Base-by-base conservation (phyloP, 2,113 vertebrate species). In the Chaenogobius annularis region DNA sequence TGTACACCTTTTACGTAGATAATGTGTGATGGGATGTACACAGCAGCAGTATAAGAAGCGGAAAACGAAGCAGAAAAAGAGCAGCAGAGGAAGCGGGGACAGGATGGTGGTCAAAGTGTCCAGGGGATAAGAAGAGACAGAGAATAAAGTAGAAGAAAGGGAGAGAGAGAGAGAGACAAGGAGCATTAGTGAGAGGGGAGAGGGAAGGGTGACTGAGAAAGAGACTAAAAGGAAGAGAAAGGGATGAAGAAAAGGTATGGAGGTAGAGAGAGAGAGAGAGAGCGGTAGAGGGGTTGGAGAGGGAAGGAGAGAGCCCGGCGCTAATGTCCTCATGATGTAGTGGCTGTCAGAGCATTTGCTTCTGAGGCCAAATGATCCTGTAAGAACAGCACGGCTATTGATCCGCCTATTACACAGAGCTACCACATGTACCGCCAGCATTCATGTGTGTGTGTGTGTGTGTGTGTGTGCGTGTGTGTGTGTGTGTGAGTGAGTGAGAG, bases 291-390 rank as follows among this genome's bases (percentile, higher is more conserved):
- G 47, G 26, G 13, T n/a, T 44, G 4, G 9, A 52, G 20, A 7
- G n/a, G 6, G 47, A n/a, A 54, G 23, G 66, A 66, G 46, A 66
- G 76, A 70, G 72, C 40, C 23, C 19, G 59, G 83, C 82, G 79
- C 80, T 84, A 86, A 91, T 88, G 85, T 83, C 73, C 81, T 89
- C 78, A 91, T 91, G 90, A 91, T 91, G 76, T 88, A 89, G 88
- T 81, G 76, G 67, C 83, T 90, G 87, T 90, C 90, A 88, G 84
- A 83, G 78, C 72, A 85, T 88, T 82, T 81, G 85, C 86, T 90
- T 83, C 84, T 75, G 75, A 87, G 81, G 83, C 80, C 87, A 91
- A 90, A 91, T 88, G 87, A 90, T 90, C 85, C 87, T 90, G 87
- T 91, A 90, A 87, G 86, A 90, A 85, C 87, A 91, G 84, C 77